A percentile compares a stretch with the other conserved stretches of the same genome.
phyloP scores from a whole-genome alignment of 2,113 vertebrate genomes.

The Poicephalus meyeri region DNA sequence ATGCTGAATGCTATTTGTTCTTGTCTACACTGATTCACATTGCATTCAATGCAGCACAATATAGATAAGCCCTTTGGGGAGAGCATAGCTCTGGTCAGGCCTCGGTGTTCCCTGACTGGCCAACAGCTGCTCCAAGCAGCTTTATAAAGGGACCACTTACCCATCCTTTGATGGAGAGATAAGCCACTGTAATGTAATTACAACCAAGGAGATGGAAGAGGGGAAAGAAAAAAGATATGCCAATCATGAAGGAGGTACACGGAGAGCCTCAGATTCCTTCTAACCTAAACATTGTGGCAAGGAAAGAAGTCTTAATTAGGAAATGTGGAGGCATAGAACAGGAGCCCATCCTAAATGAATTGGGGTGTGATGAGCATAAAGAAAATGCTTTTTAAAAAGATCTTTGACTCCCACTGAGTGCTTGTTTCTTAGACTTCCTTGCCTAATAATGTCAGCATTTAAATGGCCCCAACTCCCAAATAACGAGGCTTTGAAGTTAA shows the following conservation, averaged over 20 bases:
- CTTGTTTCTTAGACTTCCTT: slow-evolving; percentile 76
- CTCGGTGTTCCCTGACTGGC: slow-evolving; percentile 46
- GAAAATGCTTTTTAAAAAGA: slow-evolving; percentile 74
- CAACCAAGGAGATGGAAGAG: slow-evolving; percentile 52
- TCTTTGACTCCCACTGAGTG: slow-evolving; percentile 75
- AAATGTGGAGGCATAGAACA: slow-evolving; percentile 64
- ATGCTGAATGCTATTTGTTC: slow-evolving; percentile 64
- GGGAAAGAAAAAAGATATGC: slow-evolving; percentile 59
- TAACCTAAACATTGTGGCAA: slow-evolving; percentile 70
- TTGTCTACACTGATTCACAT: slow-evolving; percentile 47
- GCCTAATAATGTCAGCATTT: slow-evolving; percentile 76
- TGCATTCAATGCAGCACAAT: background rate
- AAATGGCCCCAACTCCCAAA: slow-evolving; percentile 69
- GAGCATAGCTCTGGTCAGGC: slow-evolving; percentile 32
- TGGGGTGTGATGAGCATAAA: slow-evolving; percentile 73
- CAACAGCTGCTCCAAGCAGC: slow-evolving; percentile 36
- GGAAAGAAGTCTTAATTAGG: slow-evolving; percentile 73
- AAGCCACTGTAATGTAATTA: slow-evolving; percentile 65
- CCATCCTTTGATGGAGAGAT: slow-evolving; percentile 69
- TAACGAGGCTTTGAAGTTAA: slow-evolving; percentile 75
- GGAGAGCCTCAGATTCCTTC: slow-evolving; percentile 63
- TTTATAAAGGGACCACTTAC: slow-evolving; percentile 57
- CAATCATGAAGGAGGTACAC: slow-evolving; percentile 34
- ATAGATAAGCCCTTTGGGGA: slow-evolving; percentile 56
- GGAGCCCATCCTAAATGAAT: slow-evolving; percentile 73